These are phyloP conservation scores for Linepithema humile DNA, from an alignment of 1,140 invertebrate genomes.

Conservation along the genomic window DNA sequence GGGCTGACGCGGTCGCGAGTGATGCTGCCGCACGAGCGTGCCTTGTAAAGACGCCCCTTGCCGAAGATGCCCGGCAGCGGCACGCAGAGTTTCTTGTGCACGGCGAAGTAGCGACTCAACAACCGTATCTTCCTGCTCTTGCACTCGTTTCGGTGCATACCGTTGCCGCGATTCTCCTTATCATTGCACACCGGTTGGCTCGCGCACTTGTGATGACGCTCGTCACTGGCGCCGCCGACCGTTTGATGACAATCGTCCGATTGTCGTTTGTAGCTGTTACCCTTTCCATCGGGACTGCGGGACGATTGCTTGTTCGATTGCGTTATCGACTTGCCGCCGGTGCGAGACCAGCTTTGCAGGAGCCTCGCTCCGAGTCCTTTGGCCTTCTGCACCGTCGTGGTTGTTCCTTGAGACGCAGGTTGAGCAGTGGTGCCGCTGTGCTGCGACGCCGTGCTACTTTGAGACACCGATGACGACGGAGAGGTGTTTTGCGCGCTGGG, in stretches of 20 bases:
- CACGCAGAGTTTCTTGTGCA: constrained; percentile 86
- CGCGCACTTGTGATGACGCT: constrained; percentile 47
- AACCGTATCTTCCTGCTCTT: constrained; percentile 85
- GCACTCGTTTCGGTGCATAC: constrained; percentile 76
- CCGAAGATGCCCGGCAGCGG: constrained; percentile 85
- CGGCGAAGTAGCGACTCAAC: constrained; percentile 88
- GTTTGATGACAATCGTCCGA: constrained; percentile 46
- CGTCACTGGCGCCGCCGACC: constrained; percentile 48
- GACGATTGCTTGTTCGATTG: constrained; percentile 9
- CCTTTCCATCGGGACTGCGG: constrained; percentile 40
- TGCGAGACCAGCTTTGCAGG: constrained; percentile 80
- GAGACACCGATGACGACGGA: constrained; percentile 66
- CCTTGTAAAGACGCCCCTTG: constrained; percentile 86
- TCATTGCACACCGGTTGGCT: constrained; percentile 56
- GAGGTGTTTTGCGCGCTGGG: constrained; percentile 63
- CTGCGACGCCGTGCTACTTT: constrained; percentile 59
- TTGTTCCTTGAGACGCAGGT: constrained; percentile 67
- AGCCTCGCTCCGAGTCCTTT: constrained; percentile 83
- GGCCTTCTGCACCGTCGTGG: constrained; percentile 78
- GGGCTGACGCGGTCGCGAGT: constrained; percentile 83
- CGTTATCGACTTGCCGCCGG: constrained; percentile 48
- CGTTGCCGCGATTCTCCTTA: constrained; percentile 68
- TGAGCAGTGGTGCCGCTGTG: constrained; percentile 29
- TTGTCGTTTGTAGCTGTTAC: constrained; percentile 29
- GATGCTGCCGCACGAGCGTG: constrained; percentile 86